Base-by-base conservation (phyloP, 2,113 vertebrate genomes). In the Eptesicus fuscus region DNA sequence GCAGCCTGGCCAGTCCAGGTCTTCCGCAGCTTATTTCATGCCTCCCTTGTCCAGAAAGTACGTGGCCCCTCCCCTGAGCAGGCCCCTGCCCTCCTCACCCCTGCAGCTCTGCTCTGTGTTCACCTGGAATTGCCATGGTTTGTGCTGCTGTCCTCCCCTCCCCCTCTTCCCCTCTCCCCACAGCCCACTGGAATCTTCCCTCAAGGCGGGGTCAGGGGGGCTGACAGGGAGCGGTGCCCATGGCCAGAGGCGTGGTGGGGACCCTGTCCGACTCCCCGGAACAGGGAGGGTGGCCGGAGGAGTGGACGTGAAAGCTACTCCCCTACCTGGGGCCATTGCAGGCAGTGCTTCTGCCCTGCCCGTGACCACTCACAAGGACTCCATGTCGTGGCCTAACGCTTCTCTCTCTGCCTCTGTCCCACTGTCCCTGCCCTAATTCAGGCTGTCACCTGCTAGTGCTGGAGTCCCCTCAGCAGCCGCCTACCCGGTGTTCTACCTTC, bases 401-500 rank as follows among this genome's bases (percentile, higher is more conserved):
- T 51, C 74, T 7, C 9, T 23, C 28, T 76, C 82, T 25, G 35
- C 20, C 25, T 56, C 35, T 4, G 10, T 9, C 69, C 70, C 28
- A 17, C 5, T 0, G 25, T 67, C 56, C 25, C 49, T 17, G 23
- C 63, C 74, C 22, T 0, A 14, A 7, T 2, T 53, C 32, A 11
- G 53, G 12, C 44, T 65, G 32, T 20, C 73, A 56, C 2, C 63
- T 4, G 40, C 5, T 10, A 22, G 47, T 23, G 25, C 25, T 1
- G 47, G 47, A 37, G 67, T 65, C 13, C 4, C 35, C 40, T 59
- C 59, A 28, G 23, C 8, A 56, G 37, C 37, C 25, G 20, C 32
- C 37, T 4, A 0, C 3, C 4, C 1, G 0, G 35, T 11, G 35
- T 11, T 49, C 79, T 44, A 16, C 13, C 32, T 93, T 12, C 7